Base-by-base conservation (phyloP, 2,888 invertebrate species). In the Hypercompe scribonia region DNA sequence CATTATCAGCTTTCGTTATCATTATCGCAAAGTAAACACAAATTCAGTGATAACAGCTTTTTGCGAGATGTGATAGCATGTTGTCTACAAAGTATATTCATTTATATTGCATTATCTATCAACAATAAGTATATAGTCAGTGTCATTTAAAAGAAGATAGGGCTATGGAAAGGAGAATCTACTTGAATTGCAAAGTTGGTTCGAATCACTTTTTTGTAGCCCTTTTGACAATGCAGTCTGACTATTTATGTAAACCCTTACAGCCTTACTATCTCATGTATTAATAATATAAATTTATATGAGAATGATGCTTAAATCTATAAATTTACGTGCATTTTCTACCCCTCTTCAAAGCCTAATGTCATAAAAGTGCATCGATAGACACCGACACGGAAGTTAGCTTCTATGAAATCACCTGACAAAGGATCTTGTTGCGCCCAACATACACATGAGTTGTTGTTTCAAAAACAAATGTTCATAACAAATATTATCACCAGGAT, bases 1-100 rank as follows among this genome's bases (percentile, higher is more conserved):
- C 86, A 84, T 87, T 90, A 91, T 92, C 90, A 83, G 84, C 78
- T 87, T 88, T 86, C 87, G 87, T 82, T 90, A 89, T 88, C 90
- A 83, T 76, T 90, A 92, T 91, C 91, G 81, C 76, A 85, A 79
- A 83, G 83, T 89, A 91, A 91, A 94, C 91, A 92, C 74, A 90
- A 90, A 90, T 89, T 84, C 80, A 79, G 85, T 84, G 93, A 93
- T 93, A 93, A 76, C 80, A 86, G 74, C 80, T 82, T 91, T 92
- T 91, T 90, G 89, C 86, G 91, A 92, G 92, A 94, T 93, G 91
- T 82, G 89, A 87, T 90, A 90, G 92, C 90, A 88, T 88, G 84
- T 86, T 88, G 85, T 88, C 81, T 83, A 86, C 87, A 88, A 82
- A 90, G 90, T 89, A 85, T 92, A 90, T 91, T 92, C 90, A 88